Conservation (phyloP, 2,113 vertebrate species). For the Chrysochloris asiatica region DNA sequence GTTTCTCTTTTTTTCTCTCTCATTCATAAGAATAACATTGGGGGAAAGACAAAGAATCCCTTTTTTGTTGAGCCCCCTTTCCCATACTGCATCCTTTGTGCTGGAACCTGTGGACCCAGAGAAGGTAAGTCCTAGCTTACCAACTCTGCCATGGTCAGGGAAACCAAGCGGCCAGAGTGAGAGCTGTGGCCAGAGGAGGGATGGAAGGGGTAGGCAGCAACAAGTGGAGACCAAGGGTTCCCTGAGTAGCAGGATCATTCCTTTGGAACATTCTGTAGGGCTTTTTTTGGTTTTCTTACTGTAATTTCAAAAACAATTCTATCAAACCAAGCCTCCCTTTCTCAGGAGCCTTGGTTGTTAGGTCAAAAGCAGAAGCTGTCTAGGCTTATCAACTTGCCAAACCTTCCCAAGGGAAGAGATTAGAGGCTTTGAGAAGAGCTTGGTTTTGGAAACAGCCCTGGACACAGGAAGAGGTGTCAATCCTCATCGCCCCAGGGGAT, state of each 20-base stretch:
- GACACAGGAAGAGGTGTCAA: background rate
- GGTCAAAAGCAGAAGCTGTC: slow-evolving; percentile 10
- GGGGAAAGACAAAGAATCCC: background rate
- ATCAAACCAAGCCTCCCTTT: background rate
- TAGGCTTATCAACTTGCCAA: slow-evolving; percentile 25
- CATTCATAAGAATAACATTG: slow-evolving; percentile 35
- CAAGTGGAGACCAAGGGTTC: background rate
- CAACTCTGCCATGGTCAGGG: background rate
- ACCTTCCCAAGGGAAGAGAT: background rate
- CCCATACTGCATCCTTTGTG: background rate
- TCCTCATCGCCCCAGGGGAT: background rate
- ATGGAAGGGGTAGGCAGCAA: background rate
- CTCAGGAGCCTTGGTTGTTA: background rate
- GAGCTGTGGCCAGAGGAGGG: background rate
- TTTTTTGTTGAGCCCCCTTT: background rate
- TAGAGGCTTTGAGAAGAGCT: background rate
- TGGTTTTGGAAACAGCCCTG: background rate
- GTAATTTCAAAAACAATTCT: background rate
- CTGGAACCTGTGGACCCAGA: background rate
- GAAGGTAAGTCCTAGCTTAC: no score
- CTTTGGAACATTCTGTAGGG: background rate
- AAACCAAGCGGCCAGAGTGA: background rate
- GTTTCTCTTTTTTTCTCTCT: background rate
- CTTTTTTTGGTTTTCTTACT: background rate
- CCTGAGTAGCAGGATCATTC: background rate